Conservation (phyloP, 2,888 invertebrate species). For the Ryuthela nishihirai region DNA sequence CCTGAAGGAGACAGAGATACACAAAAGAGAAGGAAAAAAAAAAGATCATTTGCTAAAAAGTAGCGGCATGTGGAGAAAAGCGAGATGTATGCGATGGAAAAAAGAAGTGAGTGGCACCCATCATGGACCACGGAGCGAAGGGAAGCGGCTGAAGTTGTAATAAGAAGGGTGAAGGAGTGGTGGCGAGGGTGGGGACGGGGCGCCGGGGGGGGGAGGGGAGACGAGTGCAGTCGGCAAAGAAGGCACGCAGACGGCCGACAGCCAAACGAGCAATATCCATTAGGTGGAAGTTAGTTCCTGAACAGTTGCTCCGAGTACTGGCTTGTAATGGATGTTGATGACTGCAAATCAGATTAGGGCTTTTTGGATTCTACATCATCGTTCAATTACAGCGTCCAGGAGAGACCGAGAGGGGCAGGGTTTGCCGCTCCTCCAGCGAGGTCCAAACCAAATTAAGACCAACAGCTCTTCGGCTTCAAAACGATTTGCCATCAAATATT, state of each 20-base stretch:
- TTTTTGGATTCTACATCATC: slow-evolving; percentile 40
- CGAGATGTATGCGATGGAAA: too few relatives aligned
- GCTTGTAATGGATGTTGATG: slow-evolving; percentile 40
- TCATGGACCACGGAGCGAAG: too few relatives aligned
- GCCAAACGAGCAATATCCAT: slow-evolving; percentile 39
- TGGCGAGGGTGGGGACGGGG: too few relatives aligned
- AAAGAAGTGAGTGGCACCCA: too few relatives aligned
- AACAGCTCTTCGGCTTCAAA: slow-evolving; percentile 39
- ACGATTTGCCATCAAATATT: slow-evolving; percentile 42
- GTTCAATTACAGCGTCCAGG: slow-evolving; percentile 35
- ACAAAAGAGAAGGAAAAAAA: too few relatives aligned
- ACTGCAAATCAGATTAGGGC: slow-evolving; percentile 39
- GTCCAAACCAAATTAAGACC: slow-evolving; percentile 39
- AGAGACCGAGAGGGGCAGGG: not conserved
- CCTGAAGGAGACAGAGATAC: too few relatives aligned
- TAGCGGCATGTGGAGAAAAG: too few relatives aligned
- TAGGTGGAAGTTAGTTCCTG: slow-evolving; percentile 27
- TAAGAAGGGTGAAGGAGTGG: too few relatives aligned
- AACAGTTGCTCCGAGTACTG: slow-evolving; percentile 18
- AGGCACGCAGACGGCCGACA: slow-evolving; percentile 12
- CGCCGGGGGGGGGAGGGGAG: too few relatives aligned
- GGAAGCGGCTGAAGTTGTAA: too few relatives aligned
- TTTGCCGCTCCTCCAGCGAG: not conserved
- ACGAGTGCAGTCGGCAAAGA: not conserved
- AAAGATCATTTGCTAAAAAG: too few relatives aligned